Percentiles rank a stretch among this genome's conserved stretches.
phyloP scores from a whole-genome alignment of 2,888 invertebrate genomes.

The Zygogramma bicolorata region DNA sequence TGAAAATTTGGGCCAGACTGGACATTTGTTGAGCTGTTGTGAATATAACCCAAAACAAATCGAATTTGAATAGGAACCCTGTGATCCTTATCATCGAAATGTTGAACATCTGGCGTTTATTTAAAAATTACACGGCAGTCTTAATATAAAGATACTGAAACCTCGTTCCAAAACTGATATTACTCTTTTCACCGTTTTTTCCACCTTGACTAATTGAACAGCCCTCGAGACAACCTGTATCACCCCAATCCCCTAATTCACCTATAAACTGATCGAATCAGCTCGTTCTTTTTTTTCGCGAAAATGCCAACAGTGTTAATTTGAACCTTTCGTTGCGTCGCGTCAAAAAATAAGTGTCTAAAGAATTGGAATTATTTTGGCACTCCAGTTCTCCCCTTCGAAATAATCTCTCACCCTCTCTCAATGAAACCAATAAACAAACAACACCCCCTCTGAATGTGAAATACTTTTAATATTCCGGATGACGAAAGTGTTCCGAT shows the following conservation, averaged over 20 bases:
- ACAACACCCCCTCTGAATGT: conserved; percentile 42
- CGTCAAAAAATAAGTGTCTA: conserved; percentile 37
- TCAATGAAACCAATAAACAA: conserved; percentile 46
- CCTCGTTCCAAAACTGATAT: not conserved
- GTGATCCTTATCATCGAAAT: too few relatives aligned
- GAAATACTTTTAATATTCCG: conserved; percentile 43
- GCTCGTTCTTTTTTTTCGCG: conserved; percentile 16
- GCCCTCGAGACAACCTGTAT: not conserved
- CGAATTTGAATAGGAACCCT: too few relatives aligned
- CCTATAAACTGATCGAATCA: not conserved
- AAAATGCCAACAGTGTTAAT: conserved; percentile 31
- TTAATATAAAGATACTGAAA: too few relatives aligned
- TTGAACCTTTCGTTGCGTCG: conserved; percentile 28
- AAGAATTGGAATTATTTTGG: conserved; percentile 44
- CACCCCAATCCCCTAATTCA: not conserved
- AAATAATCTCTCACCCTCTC: conserved; percentile 44
- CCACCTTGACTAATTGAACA: not conserved
- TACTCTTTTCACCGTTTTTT: not conserved
- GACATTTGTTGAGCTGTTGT: too few relatives aligned
- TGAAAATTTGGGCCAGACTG: too few relatives aligned
- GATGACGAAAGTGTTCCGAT: conserved; percentile 40
- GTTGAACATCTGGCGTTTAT: too few relatives aligned
- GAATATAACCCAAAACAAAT: too few relatives aligned
- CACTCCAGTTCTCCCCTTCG: conserved; percentile 39
- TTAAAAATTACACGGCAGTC: too few relatives aligned